Base-by-base conservation (phyloP, 2,888 invertebrate genomes). In the Cataglyphis cursor region DNA sequence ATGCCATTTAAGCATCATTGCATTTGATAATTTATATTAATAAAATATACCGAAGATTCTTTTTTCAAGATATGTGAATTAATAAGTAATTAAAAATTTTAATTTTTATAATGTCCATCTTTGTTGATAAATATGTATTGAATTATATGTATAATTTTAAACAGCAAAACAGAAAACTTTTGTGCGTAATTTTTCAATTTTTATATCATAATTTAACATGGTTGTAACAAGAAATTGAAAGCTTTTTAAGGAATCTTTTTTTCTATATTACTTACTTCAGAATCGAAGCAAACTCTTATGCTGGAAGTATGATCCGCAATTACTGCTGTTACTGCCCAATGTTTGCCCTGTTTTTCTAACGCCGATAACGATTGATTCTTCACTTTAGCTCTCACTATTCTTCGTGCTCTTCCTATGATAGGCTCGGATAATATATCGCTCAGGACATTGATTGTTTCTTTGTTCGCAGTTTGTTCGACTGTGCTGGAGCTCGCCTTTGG, bases 261-360 rank as follows among this genome's bases (percentile, higher is more conserved):
- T 31, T 10, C 0, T 38, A n/a, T 59, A 12, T 21, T 4, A 12
- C 15, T 15, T 90, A 97, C 96, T 89, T 96, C 95, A 85, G 96
- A 96, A 0, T 96, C 95, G 75, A 97, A 95, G 24, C 95, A 95
- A 1, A 96, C 96, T 72, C 96, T 95, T 21, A 97, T 87, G 73
- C 93, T 95, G 1, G 96, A 96, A 6, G 96, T 96, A 24, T 95
- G 95, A 93, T 97, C 97, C 9, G 95, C 95, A 66, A 97, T 94
- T 10, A 95, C 95, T 85, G 96, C 96, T 80, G 95, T 95, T 41
- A 97, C 94, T 90, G 95, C 95, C 96, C 96, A 97, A 0, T 94
- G 95, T 0, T 95, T 94, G 85, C 96, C 95, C 18, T 95, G 95
- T 1, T 96, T 95, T 0, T 95, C 95, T 84, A 97, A 93, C 90